Base-by-base conservation (phyloP, 2,888 invertebrate species). In the Monoplex corrugatus region DNA sequence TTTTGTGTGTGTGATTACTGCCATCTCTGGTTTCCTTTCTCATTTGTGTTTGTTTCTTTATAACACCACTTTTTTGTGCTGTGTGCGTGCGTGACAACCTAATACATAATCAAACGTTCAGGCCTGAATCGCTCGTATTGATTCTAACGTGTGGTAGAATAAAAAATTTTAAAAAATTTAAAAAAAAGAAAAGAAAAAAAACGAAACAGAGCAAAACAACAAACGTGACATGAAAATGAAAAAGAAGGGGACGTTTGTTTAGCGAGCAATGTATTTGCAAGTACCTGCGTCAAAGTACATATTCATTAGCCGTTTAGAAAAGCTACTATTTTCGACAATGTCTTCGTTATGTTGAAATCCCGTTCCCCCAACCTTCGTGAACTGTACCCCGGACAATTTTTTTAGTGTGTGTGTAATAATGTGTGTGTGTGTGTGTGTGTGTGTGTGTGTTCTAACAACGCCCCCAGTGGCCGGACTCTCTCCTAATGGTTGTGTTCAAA, bases 401-500 rank as follows among this genome's bases (percentile, higher is more conserved):
- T 40, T 38, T 8, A 40, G 13, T 40, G 2, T 43, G 6, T 13
- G 78, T 43, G 40, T 38, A 80, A 43, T 28, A 38, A 38, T 38
- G 38, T 75, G 13, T 75, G 28, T 80, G 40, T 40, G 78, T 80
- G 16, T 40, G 78, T n/a, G n/a, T 38, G 38, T 75, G 13, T 75
- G 28, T 80, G 40, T 40, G 78, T 80, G 16, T 40, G 78, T n/a
- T n/a, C n/a, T n/a, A n/a, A n/a, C n/a, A 38, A 28, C n/a, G 43
- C 78, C 72, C 72, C 43, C 10, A 13, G 32, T 16, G 84, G 84
- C 84, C 84, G 84, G 44, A 23, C 84, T 84, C 84, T 84, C 84
- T 84, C 84, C 84, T 50, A 50, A 84, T 57, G 84, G 84, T 57
- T 84, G 84, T 84, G 84, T 84, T 84, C 84, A 84, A 84, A 84